phyloP scores from a whole-genome alignment of 1,140 invertebrate genomes.

The Drosophila punjabiensis region DNA sequence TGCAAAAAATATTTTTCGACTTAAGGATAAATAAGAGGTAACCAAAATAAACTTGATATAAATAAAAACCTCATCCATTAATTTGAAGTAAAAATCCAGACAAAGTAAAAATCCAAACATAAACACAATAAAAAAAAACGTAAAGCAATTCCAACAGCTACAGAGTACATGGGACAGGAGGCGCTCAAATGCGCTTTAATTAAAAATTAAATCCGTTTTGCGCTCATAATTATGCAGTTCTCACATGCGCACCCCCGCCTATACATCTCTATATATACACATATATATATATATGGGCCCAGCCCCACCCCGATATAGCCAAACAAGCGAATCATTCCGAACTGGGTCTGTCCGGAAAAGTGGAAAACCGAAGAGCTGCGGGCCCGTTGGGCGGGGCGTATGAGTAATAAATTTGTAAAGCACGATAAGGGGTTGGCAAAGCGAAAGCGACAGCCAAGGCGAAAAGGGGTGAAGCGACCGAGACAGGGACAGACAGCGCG shows the following conservation, averaged over 20 bases:
- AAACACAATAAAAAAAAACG: constrained; percentile 15
- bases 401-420: constrained; percentile 70
- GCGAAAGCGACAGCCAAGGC: constrained; percentile 36
- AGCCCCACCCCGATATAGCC: neutral
- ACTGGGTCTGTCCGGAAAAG: constrained; percentile 55
- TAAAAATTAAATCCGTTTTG: constrained; percentile 77
- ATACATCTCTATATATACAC: too few species aligned
- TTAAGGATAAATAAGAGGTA: neutral
- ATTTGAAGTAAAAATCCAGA: neutral
- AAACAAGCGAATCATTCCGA: constrained; percentile 53
- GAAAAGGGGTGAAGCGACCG: constrained; percentile 16
- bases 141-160: constrained; percentile 23
- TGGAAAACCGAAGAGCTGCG: constrained; percentile 44
- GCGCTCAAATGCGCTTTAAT: constrained; percentile 72
- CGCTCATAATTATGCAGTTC: constrained; percentile 75
- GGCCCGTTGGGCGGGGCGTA: constrained; percentile 47
- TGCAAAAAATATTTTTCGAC: neutral
- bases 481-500: constrained; percentile 17
- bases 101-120: constrained; percentile 18
- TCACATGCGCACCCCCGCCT: constrained; percentile 55
- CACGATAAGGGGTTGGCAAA: constrained; percentile 63
- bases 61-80: neutral
- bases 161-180: constrained; percentile 27
- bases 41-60: neutral
- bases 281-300: neutral